Evolutionary conservation across 1,140 invertebrate genomes (phyloP).

Genomic region (Drosophila bipectinata): DNA sequence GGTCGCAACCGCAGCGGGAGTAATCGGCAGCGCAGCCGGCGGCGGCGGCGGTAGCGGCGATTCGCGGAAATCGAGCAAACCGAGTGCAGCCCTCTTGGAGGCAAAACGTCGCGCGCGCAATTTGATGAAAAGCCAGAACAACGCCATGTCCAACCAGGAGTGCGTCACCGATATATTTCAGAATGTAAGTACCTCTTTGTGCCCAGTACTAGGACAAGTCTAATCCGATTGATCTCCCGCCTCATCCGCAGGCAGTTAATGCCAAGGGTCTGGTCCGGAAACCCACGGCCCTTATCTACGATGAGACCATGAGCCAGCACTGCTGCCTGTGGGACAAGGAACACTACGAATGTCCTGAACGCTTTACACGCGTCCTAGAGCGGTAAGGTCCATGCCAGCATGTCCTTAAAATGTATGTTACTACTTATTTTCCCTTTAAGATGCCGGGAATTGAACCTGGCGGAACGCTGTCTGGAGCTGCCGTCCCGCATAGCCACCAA

Average conservation of each 20-base stretch:
- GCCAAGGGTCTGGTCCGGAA: slow-evolving; percentile 86
- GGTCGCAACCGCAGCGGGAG: slow-evolving; percentile 40
- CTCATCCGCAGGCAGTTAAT: slow-evolving; percentile 86
- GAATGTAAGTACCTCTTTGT: slow-evolving; percentile 83
- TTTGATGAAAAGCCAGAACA: slow-evolving; percentile 84
- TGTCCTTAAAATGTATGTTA: background rate
- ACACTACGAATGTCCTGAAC: slow-evolving; percentile 92
- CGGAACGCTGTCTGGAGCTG: slow-evolving; percentile 88
- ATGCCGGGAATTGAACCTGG: slow-evolving; percentile 89
- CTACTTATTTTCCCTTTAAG: slow-evolving; percentile 80
- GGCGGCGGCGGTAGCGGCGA: slow-evolving; percentile 5
- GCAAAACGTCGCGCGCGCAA: slow-evolving; percentile 86
- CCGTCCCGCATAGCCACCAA: slow-evolving; percentile 87
- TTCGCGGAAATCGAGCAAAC: slow-evolving; percentile 73
- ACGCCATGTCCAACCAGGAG: slow-evolving; percentile 65
- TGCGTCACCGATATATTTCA: slow-evolving; percentile 86
- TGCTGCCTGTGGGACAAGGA: slow-evolving; percentile 92
- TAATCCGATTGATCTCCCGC: background rate
- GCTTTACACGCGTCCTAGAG: slow-evolving; percentile 89
- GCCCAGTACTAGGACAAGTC: background rate
- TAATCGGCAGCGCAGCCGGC: slow-evolving; percentile 34
- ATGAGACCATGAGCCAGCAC: slow-evolving; percentile 91
- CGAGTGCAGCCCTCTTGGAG: slow-evolving; percentile 85
- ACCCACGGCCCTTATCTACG: slow-evolving; percentile 91
- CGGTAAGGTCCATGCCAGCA: slow-evolving; percentile 84